These are phyloP conservation scores for Tetranychus truncatus DNA, from an alignment of 2,888 invertebrate genomes.

Conservation along the genomic window DNA sequence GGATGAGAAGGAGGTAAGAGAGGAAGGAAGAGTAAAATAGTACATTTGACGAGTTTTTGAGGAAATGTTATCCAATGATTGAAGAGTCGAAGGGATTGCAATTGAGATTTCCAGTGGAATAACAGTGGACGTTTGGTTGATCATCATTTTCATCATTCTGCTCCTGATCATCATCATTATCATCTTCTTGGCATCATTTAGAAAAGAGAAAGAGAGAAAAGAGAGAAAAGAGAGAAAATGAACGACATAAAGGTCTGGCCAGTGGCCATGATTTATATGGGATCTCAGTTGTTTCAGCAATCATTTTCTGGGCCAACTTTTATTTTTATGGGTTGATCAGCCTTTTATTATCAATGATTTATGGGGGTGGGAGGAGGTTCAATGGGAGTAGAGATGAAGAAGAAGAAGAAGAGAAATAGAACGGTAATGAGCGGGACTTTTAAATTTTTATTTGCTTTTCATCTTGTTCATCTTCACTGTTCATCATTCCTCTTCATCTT, in stretches of 20 bases:
- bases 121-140: too few relatives aligned
- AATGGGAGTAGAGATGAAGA: not conserved
- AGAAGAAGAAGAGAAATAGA: not conserved
- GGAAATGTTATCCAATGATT: not conserved
- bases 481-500: too few relatives aligned
- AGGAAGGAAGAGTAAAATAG: not conserved
- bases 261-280: constrained; percentile 1
- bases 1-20: not conserved
- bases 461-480: not conserved
- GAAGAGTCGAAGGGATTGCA: not conserved
- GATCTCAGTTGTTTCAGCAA: not conserved
- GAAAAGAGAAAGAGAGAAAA: not conserved
- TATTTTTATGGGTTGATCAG: constrained; percentile 1
- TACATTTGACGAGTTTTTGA: not conserved
- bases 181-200: not conserved
- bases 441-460: not conserved
- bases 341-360: constrained; percentile 1
- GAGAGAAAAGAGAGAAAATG: not conserved
- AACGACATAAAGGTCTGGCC: not conserved
- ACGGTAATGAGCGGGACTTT: not conserved
- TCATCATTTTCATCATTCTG: too few relatives aligned
- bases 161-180: not conserved
- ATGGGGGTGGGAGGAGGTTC: constrained; percentile 1
- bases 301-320: not conserved
- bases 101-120: not conserved